Base-by-base conservation (phyloP, 2,797 vertebrate genomes). In the Taenioides sp. region DNA sequence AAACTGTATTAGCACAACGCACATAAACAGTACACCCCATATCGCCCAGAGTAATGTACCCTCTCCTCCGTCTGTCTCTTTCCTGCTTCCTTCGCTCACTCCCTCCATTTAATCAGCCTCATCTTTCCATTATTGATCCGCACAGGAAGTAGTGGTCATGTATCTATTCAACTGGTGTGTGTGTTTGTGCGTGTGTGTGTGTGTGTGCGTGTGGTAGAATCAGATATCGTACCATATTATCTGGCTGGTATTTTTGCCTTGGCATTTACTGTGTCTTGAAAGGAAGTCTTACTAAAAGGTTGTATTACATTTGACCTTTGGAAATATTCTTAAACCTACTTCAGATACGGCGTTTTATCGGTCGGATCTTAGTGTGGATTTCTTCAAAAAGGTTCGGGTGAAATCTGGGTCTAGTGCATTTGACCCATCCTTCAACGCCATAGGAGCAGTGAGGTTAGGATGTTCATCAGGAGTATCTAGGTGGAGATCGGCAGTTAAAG, bases 51-150 rank as follows among this genome's bases (percentile, higher is more conserved):
- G 55, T 58, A 59, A 20, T 37, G 10, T 12, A 34, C 18, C 18
- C 7, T n/a, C 60, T 34, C 5, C 31, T 31, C 27, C 6, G 16
- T 5, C 60, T 63, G 31, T 63, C 11, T 63, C 9, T 23, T 40
- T 43, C 34, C 34, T 14, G n/a, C 37, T 64, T 64, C 66, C 80
- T 77, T 73, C 65, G 58, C 65, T 28, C 28, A 12, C 75, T 22
- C 10, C 31, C 25, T 58, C 60, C 52, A 16, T 75, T 65, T 65
- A 22, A 27, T 43, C 71, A n/a, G 22, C n/a, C 47, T 78, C 77
- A 6, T 76, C 70, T 84, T 74, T 76, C 75, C 66, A 43, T 49
- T 60, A 87, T 89, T 37, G 81, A 89, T 86, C 78, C 11, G 1
- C 71, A 55, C 61, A 63, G 59, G 81, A 83, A 84, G 80, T 40